A percentile compares a stretch with the other conserved stretches of the same genome.
Evolutionary conservation across 2,888 invertebrate species (phyloP).

Genomic region (Dasysyrphus albostriatus): DNA sequence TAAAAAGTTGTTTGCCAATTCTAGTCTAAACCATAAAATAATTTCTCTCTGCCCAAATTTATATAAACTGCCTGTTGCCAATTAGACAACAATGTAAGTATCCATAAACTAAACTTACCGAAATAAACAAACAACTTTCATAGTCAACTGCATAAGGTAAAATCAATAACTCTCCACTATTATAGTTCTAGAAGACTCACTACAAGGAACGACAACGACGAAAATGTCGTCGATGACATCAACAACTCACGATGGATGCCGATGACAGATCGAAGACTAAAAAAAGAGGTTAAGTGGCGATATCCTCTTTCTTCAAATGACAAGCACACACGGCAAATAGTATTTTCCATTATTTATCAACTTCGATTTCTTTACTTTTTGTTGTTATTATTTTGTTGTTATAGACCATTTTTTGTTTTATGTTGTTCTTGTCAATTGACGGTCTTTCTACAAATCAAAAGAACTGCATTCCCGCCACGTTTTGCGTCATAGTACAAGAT

Average conservation of each 20-base stretch:
- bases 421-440: conserved; percentile 43
- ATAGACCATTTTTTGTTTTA: conserved; percentile 22
- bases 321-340: conserved; percentile 35
- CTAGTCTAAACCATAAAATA: not conserved
- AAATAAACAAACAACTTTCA: conserved; percentile 43
- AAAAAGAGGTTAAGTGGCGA: conserved; percentile 67
- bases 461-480: conserved; percentile 44
- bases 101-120: conserved; percentile 7
- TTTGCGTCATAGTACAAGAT: conserved; percentile 14
- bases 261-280: conserved; percentile 18
- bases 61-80: not conserved
- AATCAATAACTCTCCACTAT: conserved; percentile 33
- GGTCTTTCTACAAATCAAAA: conserved; percentile 46
- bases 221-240: not conserved
- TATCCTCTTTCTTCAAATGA: conserved; percentile 51
- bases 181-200: conserved; percentile 33
- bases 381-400: conserved; percentile 7
- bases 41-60: conserved; percentile 6
- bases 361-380: conserved; percentile 20
- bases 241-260: not conserved
- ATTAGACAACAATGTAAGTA: not conserved
- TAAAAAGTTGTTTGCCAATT: not conserved
- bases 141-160: conserved; percentile 35
- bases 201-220: not conserved
- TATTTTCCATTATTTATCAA: conserved; percentile 54